Base-by-base conservation (phyloP, 2,113 vertebrate genomes). In the Psammodynastes pulverulentus region DNA sequence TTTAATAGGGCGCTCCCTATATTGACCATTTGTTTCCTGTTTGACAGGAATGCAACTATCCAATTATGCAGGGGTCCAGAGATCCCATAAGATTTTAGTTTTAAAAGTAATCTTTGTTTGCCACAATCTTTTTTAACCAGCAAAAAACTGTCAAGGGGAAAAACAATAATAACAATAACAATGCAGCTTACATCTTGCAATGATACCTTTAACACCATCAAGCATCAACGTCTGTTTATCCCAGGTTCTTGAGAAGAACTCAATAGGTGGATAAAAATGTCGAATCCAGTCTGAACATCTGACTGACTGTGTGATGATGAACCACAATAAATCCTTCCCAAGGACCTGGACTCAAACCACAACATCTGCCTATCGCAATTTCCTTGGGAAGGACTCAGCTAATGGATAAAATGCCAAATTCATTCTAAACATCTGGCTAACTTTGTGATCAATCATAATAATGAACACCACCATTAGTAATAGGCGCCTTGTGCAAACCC, bases 151-250 rank as follows among this genome's bases (percentile, higher is more conserved):
- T 95, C 92, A 58, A 34, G 92, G 58, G 84, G 94, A 93, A 94
- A 67, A 92, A 94, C 94, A 92, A 94, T 96, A 95, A 94, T 94
- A 79, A 39, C 67, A 39, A 72, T 62, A 62, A 62, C 62, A 67
- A 17, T 34, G 34, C 0, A 15, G 26, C 2, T 34, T 34, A 34
- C 13, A 5, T 15, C n/a, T 67, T 67, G 62, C 13, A n/a, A 34
- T 1, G 12, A 67, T 67, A 34, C 13, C 62, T 67, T 67, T 67
- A 67, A 67, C 13, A 17, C 29, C 13, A 67, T 34, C 62, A 67
- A 67, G n/a, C n/a, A 2, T n/a, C 62, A 67, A 67, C 62, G 17
- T 67, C 62, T 67, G 5, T 4, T 67, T 67, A n/a, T n/a, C 12
- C 12, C 62, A 67, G 58, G 29, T 67, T 67, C 58, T 15, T 67